Percentiles rank a stretch among this genome's conserved stretches.
Conservation (phyloP, 2,113 vertebrate species). For the Vimba vimba region DNA sequence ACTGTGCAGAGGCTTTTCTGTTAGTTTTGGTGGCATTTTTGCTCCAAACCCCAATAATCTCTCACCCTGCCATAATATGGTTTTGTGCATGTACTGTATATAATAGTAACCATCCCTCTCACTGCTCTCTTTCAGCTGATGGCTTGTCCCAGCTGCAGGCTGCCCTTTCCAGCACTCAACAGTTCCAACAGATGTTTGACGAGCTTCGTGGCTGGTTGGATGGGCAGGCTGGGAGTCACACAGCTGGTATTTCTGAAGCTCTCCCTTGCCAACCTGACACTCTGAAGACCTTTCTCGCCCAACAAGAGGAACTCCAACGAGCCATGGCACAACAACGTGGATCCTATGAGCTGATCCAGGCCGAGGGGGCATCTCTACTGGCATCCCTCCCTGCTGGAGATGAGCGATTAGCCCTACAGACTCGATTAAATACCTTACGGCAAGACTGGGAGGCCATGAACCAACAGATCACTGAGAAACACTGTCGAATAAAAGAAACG, state of each 20-base stretch:
- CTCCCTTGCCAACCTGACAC: conserved; percentile 86
- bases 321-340: conserved; percentile 91
- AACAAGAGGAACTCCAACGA: conserved; percentile 90
- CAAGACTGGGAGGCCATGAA: conserved; percentile 90
- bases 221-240: conserved; percentile 74
- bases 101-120: not conserved
- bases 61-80: not conserved
- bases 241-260: conserved; percentile 67
- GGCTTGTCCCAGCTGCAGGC: conserved; percentile 93
- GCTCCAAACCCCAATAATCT: too few species aligned
- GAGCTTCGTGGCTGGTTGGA: conserved; percentile 93
- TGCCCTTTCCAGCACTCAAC: conserved; percentile 93
- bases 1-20: too few species aligned
- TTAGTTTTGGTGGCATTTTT: too few species aligned
- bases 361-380: conserved; percentile 87
- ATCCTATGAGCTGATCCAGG: conserved; percentile 92
- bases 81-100: not conserved
- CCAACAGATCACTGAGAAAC: conserved; percentile 78
- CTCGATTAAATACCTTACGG: conserved; percentile 81
- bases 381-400: conserved; percentile 86
- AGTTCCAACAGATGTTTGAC: conserved; percentile 99
- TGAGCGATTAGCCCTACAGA: conserved; percentile 85
- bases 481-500: conserved; percentile 82
- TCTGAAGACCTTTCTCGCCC: conserved; percentile 84
- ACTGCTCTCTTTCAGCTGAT: conserved; percentile 77